A percentile compares a stretch with the other conserved stretches of the same genome.
phyloP scores from a whole-genome alignment of 23 tunicate species.

The Trididemnum nubilum region DNA sequence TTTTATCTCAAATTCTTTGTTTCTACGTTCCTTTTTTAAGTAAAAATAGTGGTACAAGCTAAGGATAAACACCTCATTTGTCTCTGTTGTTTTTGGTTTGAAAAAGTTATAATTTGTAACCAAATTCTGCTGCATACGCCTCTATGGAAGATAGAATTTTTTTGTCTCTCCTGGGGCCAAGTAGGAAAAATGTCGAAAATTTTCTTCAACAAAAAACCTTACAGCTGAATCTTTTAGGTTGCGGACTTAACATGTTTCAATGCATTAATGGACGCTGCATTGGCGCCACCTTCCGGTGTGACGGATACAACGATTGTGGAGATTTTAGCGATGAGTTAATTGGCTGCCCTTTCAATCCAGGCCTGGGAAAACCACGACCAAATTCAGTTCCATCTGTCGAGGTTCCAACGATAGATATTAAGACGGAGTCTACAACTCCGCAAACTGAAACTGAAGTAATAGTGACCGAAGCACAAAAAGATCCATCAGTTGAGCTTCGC shows the following conservation, averaged over 20 bases:
- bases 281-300: constrained; percentile 55
- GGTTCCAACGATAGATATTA: not conserved
- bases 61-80: no score
- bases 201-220: no score
- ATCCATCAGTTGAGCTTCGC: not conserved
- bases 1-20: no score
- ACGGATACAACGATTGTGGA: constrained; percentile 75
- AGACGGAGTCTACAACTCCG: not conserved
- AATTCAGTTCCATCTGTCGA: no score
- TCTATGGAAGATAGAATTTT: no score
- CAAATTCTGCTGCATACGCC: no score
- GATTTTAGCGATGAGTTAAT: constrained; percentile 62
- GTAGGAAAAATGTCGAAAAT: no score
- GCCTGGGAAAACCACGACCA: not conserved
- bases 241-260: constrained; percentile 21
- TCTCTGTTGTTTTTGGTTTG: no score
- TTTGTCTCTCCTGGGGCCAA: no score
- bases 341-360: constrained; percentile 39
- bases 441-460: not conserved
- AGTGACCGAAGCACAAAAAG: not conserved
- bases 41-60: no score
- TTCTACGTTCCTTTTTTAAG: no score
- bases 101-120: no score
- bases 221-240: constrained; percentile 25
- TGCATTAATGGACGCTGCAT: constrained; percentile 63